phyloP scores from a whole-genome alignment of 2,113 vertebrate genomes.

The Centropus bengalensis region DNA sequence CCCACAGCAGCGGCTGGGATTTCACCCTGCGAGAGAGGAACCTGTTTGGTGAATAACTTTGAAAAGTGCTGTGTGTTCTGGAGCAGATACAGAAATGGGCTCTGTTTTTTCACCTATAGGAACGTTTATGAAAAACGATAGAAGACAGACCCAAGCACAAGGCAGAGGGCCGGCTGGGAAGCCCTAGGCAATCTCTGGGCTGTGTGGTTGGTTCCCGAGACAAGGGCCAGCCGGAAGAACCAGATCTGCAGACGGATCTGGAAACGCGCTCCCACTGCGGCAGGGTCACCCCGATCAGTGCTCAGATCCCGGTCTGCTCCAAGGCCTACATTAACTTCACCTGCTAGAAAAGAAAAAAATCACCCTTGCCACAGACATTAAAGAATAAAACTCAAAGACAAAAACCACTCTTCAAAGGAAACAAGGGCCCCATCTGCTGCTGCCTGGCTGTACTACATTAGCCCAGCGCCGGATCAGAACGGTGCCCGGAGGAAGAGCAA shows the following conservation, averaged over 20 bases:
- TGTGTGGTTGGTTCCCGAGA: slow-evolving; percentile 6
- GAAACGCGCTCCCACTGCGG: neutral
- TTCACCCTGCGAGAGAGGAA: slow-evolving; percentile 3
- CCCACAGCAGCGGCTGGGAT: neutral
- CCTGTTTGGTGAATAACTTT: slow-evolving; percentile 34
- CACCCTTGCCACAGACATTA: slow-evolving; percentile 54
- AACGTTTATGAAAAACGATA: slow-evolving; percentile 41
- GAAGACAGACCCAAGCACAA: neutral
- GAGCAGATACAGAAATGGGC: neutral
- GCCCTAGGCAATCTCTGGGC: neutral
- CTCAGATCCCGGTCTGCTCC: slow-evolving; percentile 58
- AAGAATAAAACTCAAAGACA: slow-evolving; percentile 68
- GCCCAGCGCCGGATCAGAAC: slow-evolving; percentile 36
- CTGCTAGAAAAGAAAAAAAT: slow-evolving; percentile 63
- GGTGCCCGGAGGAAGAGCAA: no score
- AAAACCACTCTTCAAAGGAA: slow-evolving; percentile 79
- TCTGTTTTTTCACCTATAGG: slow-evolving; percentile 55
- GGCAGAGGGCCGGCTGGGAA: slow-evolving; percentile 14
- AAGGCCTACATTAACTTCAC: slow-evolving; percentile 65
- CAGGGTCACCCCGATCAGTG: neutral
- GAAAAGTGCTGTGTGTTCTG: neutral
- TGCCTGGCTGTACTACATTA: slow-evolving; percentile 81
- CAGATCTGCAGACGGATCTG: slow-evolving; percentile 41
- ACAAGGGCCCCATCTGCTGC: slow-evolving; percentile 87
- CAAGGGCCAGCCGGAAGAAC: slow-evolving; percentile 34